phyloP scores from a whole-genome alignment of 2,113 vertebrate genomes.

The Pygoscelis adeliae region DNA sequence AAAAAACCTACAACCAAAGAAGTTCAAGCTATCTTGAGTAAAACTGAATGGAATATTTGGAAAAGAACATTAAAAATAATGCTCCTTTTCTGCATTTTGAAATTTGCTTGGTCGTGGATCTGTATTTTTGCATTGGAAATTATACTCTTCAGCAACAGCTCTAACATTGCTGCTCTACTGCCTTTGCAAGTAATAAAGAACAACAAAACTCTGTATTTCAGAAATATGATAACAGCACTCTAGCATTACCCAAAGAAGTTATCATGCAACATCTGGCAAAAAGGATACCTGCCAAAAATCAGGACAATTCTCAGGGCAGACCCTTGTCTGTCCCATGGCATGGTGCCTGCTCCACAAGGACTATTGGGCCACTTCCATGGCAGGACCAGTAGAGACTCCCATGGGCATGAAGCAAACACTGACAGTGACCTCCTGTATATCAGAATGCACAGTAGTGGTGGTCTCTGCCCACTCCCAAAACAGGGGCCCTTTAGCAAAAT shows the following conservation, averaged over 20 bases:
- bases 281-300: background rate
- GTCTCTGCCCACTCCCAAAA: background rate
- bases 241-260: background rate
- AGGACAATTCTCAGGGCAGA: background rate
- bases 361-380: background rate
- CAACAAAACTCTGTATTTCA: background rate
- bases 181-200: background rate
- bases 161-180: background rate
- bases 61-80: background rate
- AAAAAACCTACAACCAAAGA: background rate
- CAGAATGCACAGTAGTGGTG: background rate
- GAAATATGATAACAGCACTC: background rate
- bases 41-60: background rate
- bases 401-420: background rate
- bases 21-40: background rate
- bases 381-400: background rate
- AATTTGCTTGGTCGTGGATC: background rate
- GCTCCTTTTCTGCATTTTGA: background rate
- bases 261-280: background rate
- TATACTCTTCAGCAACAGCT: background rate
- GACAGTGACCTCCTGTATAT: rapidly evolving
- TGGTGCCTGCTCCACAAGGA: background rate
- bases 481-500: background rate
- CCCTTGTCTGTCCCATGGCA: background rate
- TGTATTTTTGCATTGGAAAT: background rate